Conservation (phyloP, 2,797 vertebrate species). For the Ispidina lecontei region DNA sequence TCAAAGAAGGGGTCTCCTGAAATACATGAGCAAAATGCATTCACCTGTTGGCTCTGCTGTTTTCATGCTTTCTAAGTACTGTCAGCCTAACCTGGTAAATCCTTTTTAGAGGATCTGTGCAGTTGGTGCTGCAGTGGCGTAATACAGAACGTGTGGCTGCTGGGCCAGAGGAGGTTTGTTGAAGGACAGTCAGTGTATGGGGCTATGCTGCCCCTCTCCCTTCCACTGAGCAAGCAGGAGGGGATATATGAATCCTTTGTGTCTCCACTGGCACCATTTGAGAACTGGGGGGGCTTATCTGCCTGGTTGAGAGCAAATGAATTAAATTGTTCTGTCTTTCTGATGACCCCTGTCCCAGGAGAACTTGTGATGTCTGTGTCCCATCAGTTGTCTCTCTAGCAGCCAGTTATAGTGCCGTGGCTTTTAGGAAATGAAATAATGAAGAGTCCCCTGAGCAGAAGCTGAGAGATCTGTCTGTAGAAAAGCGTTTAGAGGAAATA, state of each 20-base stretch:
- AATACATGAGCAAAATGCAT: neutral
- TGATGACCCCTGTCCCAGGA: neutral
- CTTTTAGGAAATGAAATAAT: slow-evolving; percentile 47
- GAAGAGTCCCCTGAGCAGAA: slow-evolving; percentile 13
- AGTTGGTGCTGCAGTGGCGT: neutral
- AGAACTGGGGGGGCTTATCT: neutral
- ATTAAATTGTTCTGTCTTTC: neutral
- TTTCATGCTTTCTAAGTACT: neutral
- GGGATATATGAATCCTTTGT: neutral
- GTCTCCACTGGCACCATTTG: neutral
- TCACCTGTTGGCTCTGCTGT: slow-evolving; percentile 54
- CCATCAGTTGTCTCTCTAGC: neutral
- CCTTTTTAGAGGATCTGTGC: neutral
- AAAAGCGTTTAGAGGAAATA: slow-evolving; percentile 41
- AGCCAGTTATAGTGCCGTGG: neutral
- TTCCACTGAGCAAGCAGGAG: neutral
- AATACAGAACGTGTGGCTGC: neutral
- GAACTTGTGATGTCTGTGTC: neutral
- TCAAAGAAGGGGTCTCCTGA: neutral
- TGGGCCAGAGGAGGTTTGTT: neutral
- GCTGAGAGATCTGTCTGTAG: neutral
- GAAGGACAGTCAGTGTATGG: accelerated
- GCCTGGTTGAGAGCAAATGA: neutral
- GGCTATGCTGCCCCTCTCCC: neutral
- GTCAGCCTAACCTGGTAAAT: neutral